Evolutionary conservation across 2,113 vertebrate genomes (phyloP).

Genomic region (Phrynosoma blainvillii): DNA sequence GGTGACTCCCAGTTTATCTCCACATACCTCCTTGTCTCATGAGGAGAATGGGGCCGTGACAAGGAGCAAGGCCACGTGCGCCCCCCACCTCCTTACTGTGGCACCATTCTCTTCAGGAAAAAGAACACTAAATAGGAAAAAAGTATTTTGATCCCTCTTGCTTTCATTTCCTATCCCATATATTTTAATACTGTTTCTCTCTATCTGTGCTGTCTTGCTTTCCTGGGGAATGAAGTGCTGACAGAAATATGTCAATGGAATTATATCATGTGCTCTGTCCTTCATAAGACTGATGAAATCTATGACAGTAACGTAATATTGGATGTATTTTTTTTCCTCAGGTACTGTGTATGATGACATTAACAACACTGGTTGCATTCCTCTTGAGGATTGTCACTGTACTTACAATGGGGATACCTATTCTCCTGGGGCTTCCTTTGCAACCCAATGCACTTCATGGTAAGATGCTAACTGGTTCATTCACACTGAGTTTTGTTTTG

Average conservation of each 20-base stretch:
- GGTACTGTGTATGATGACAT: slow-evolving; percentile 81
- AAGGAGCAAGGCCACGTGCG: too few species aligned
- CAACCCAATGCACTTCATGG: slow-evolving; percentile 76
- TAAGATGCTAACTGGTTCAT: slow-evolving; percentile 39
- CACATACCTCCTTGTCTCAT: too few species aligned
- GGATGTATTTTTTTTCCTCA: slow-evolving; percentile 38
- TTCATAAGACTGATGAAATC: background rate
- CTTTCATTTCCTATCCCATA: background rate
- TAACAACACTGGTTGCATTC: slow-evolving; percentile 73
- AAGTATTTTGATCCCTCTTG: too few species aligned
- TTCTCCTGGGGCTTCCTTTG: slow-evolving; percentile 67
- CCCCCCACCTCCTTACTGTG: too few species aligned
- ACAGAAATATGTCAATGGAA: background rate
- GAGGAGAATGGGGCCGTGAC: too few species aligned
- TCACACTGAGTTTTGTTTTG: background rate
- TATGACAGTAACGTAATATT: background rate
- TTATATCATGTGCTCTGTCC: background rate
- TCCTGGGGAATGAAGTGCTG: background rate
- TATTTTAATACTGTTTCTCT: background rate
- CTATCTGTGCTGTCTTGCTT: background rate
- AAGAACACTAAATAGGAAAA: too few species aligned
- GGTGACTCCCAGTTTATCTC: too few species aligned
- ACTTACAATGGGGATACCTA: slow-evolving; percentile 72
- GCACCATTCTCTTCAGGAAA: too few species aligned
- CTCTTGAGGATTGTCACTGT: slow-evolving; percentile 72